Evolutionary conservation across 2,113 vertebrate genomes (phyloP).

Genomic region (Dasypus novemcinctus): DNA sequence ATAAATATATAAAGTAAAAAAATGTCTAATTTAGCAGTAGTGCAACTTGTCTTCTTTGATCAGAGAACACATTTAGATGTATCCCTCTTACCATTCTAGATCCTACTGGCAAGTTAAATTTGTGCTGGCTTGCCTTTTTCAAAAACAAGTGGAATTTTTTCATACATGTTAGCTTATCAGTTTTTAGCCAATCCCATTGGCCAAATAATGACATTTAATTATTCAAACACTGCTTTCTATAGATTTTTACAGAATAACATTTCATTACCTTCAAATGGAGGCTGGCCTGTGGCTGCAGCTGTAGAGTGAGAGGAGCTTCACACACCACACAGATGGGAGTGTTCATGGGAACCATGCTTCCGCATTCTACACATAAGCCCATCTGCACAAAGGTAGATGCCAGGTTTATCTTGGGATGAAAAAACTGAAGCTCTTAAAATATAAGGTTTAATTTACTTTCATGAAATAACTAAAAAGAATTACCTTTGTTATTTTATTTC

Average conservation of each 20-base stretch:
- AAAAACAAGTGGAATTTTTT: constrained; percentile 41
- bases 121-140: neutral
- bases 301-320: constrained; percentile 85
- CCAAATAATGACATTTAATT: neutral
- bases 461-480: constrained; percentile 12
- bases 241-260: neutral
- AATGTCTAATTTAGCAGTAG: neutral
- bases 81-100: neutral
- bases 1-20: constrained; percentile 2
- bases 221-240: neutral
- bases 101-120: neutral
- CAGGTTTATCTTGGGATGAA: neutral
- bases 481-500: constrained; percentile 10
- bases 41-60: neutral
- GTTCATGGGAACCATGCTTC: constrained; percentile 87
- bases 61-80: neutral
- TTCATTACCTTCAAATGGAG: constrained; percentile 84
- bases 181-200: neutral
- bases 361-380: constrained; percentile 87
- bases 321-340: constrained; percentile 90
- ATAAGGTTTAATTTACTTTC: neutral
- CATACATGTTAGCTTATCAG: neutral
- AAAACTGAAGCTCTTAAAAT: neutral
- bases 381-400: constrained; percentile 81
- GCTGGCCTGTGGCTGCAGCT: constrained; percentile 84